Evolutionary conservation across 1,140 invertebrate genomes (phyloP), one percentile per base, ranked within the genome.

Genomic region (Drosophila saltans): DNA sequence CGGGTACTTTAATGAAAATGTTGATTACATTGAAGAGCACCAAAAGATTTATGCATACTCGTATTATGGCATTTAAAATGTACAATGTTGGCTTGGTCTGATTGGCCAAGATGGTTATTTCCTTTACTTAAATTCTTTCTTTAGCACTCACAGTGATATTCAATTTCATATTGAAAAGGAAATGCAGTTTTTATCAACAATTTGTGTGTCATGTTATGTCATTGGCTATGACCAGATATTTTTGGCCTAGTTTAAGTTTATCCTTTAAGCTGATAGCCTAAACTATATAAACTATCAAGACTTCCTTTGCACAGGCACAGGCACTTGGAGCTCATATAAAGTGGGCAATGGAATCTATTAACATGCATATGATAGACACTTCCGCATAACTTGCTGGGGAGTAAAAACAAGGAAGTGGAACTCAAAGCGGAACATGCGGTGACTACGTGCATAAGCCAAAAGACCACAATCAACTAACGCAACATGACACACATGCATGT

Each of bases 311-410:
- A 7, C 21, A 52, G 24, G 45, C 21, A 26, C 1, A 26, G 26
- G 1, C 21, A 10, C 45, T 52, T 26, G 8, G 8, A 10, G 24
- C 24, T 52, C 21, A 21, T n/a, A 24, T 52, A 52, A 52, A 52
- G 21, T 60, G 16, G 58, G 58, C 58, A 40, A 60, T 30, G 75
- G 64, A 86, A 78, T 72, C 76, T 82, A 86, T 88, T 89, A 84
- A 89, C 80, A 89, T 84, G 84, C 78, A 84, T 89, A 88, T 88
- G 84, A 89, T 88, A 81, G 84, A 84, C 80, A 88, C 84, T 88
- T 89, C 83, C 83, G 84, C 83, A 80, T 68, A 80, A 83, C 73
- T 82, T 69, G 76, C 76, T 80, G 80, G 63, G 45, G 48, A 62
- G 75, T 69, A 61, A 58, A 66, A 63, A 72, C 63, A 70, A 70